These are phyloP conservation scores for Oceanodroma tethys DNA, from an alignment of 2,113 vertebrate species.

Conservation along the genomic window DNA sequence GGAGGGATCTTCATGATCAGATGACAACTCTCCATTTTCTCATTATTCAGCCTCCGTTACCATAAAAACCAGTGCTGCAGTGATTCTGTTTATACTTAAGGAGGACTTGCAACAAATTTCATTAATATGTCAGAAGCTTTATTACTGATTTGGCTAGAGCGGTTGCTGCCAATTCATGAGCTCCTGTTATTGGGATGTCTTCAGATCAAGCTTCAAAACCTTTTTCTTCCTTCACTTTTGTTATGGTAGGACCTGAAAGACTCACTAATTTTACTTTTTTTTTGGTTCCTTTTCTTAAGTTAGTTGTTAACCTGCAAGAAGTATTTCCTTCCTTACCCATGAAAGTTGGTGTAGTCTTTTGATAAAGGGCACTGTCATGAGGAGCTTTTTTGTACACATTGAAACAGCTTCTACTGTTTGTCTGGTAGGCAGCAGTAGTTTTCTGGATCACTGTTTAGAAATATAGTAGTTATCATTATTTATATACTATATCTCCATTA, in stretches of 20 bases:
- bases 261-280: not conserved
- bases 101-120: not conserved
- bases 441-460: not conserved
- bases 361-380: not conserved
- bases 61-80: not conserved
- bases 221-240: not conserved
- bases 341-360: not conserved
- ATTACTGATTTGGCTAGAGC: not conserved
- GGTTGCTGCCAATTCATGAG: not conserved
- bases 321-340: not conserved
- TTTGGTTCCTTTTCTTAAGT: not conserved
- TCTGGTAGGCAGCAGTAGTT: not conserved
- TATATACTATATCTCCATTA: too few relatives aligned
- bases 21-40: slow-evolving; percentile 19
- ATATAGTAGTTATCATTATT: not conserved
- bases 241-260: not conserved
- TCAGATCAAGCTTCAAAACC: not conserved
- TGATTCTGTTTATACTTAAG: not conserved
- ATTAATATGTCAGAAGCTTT: not conserved
- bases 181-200: not conserved
- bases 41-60: not conserved
- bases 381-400: not conserved
- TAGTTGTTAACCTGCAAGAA: not conserved
- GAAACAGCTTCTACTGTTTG: not conserved
- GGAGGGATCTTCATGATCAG: slow-evolving; percentile 3